Evolutionary conservation across 1,140 invertebrate species (phyloP).

Genomic region (Eupristina koningsbergeri): DNA sequence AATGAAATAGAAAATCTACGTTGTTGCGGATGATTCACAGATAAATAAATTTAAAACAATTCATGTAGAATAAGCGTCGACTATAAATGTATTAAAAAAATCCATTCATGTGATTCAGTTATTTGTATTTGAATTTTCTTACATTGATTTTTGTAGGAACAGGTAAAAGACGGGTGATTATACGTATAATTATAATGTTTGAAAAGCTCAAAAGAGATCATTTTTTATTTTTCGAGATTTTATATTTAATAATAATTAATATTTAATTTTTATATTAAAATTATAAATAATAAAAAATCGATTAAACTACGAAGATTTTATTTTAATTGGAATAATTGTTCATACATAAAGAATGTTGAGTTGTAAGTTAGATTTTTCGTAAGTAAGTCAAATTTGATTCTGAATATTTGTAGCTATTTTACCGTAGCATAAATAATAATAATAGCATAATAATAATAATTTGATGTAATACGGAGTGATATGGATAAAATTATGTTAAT

Average conservation of each 20-base stretch:
- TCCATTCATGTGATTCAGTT: neutral
- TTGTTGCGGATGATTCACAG: neutral
- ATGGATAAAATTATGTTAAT: too few species aligned
- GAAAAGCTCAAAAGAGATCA: neutral
- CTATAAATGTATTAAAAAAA: neutral
- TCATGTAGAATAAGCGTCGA: neutral
- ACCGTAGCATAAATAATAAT: too few species aligned
- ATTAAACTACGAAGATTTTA: neutral
- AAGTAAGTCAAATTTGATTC: too few species aligned
- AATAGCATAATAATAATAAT: too few species aligned
- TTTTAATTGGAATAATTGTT: neutral
- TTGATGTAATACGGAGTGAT: too few species aligned
- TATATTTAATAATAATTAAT: too few species aligned
- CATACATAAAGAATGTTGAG: neutral
- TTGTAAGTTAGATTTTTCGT: neutral
- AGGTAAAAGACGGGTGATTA: neutral
- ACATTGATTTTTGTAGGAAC: neutral
- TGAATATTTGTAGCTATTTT: too few species aligned
- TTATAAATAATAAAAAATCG: neutral
- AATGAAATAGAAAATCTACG: neutral
- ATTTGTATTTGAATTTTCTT: neutral
- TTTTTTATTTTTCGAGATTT: too few species aligned
- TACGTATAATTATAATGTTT: neutral
- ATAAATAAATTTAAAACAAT: neutral
- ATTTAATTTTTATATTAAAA: neutral